Conservation (phyloP, 2,113 vertebrate species). For the Anoplopoma fimbria region DNA sequence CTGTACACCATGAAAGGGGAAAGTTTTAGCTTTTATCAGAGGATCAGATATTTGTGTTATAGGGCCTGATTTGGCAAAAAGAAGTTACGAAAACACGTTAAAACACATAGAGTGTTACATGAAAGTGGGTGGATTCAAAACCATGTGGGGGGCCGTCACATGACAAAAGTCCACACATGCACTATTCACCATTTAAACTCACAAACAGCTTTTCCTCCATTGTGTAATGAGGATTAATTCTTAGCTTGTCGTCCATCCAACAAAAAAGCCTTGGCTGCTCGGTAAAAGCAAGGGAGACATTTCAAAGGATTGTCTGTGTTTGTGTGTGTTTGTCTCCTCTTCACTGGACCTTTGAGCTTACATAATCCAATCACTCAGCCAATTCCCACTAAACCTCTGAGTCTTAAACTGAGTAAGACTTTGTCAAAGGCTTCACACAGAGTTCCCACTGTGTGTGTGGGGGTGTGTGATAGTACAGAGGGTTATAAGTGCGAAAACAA, state of each 20-base stretch:
- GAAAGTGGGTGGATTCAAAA: not conserved
- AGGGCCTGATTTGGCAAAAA: not conserved
- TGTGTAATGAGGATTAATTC: slow-evolving; percentile 60
- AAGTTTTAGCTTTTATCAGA: not conserved
- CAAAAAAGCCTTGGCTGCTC: slow-evolving; percentile 6
- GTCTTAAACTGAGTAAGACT: slow-evolving; percentile 31
- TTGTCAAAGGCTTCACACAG: slow-evolving; percentile 25
- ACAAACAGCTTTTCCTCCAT: slow-evolving; percentile 31
- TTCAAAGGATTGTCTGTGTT: slow-evolving; percentile 11
- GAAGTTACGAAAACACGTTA: slow-evolving; percentile 11
- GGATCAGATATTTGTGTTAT: not conserved
- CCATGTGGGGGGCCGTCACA: not conserved
- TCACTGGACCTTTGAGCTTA: slow-evolving; percentile 37
- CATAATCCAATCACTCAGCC: slow-evolving; percentile 56
- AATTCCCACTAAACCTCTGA: slow-evolving; percentile 62
- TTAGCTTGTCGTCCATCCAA: not conserved
- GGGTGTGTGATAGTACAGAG: not conserved
- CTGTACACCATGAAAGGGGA: too few species aligned
- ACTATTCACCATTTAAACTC: not conserved
- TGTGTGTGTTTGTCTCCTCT: slow-evolving; percentile 17
- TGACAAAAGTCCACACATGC: slow-evolving; percentile 10
- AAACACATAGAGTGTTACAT: not conserved
- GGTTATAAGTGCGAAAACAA: not conserved
- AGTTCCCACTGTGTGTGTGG: slow-evolving; percentile 15
- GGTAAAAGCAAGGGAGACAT: slow-evolving; percentile 12